Conservation (phyloP, 2,797 vertebrate species). For the Masticophis lateralis region DNA sequence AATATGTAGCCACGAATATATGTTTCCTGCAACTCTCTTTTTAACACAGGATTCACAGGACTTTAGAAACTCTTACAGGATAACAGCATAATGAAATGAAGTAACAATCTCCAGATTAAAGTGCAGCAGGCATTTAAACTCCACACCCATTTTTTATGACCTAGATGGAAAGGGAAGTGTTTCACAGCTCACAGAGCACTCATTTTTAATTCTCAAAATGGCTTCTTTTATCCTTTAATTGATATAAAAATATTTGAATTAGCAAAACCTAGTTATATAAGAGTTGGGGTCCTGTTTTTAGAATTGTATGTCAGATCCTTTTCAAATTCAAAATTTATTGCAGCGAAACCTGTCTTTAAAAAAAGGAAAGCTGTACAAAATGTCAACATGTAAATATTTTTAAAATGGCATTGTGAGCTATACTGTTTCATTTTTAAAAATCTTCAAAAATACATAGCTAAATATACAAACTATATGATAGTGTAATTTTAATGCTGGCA, state of each 20-base stretch:
- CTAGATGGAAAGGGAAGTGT: constrained; percentile 60
- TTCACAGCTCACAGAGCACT: constrained; percentile 64
- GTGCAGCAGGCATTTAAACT: constrained; percentile 57
- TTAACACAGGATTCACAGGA: constrained; percentile 64
- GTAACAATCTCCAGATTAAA: constrained; percentile 53
- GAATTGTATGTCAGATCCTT: constrained; percentile 60
- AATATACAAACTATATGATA: constrained; percentile 84
- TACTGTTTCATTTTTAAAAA: constrained; percentile 74
- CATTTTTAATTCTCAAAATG: constrained; percentile 52
- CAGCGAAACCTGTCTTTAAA: constrained; percentile 66
- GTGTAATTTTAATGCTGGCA: constrained; percentile 77
- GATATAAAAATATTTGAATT: constrained; percentile 65
- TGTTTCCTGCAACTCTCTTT: constrained; percentile 66
- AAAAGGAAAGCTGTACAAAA: constrained; percentile 76
- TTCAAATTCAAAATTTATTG: constrained; percentile 69
- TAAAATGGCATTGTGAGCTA: constrained; percentile 68
- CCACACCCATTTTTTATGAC: constrained; percentile 59
- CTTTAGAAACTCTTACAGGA: constrained; percentile 40
- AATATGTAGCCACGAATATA: constrained; percentile 21
- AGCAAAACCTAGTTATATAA: constrained; percentile 53
- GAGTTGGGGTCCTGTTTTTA: constrained; percentile 46
- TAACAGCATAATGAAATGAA: constrained; percentile 52
- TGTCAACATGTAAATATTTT: constrained; percentile 64
- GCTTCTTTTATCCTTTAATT: constrained; percentile 56
- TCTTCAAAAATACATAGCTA: constrained; percentile 76